These are phyloP conservation scores for Philereme vetulata DNA, from an alignment of 2,888 invertebrate genomes.

Conservation along the genomic window DNA sequence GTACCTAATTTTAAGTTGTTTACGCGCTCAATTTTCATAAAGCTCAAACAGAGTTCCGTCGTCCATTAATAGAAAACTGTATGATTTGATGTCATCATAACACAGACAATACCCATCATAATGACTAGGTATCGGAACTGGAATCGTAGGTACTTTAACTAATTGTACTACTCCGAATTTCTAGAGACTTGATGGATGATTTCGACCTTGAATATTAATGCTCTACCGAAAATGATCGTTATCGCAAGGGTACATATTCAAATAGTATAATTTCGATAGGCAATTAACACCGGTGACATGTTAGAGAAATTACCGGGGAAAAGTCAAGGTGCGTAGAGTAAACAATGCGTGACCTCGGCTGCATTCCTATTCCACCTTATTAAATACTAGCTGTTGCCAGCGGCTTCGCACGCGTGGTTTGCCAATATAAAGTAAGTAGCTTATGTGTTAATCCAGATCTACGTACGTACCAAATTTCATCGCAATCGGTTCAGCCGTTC, in stretches of 20 bases:
- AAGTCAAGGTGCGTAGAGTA: conserved; percentile 42
- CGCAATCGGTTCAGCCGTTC: too few species aligned
- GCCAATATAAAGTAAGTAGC: too few species aligned
- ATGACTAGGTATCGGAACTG: conserved; percentile 4
- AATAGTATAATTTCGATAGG: conserved; percentile 52
- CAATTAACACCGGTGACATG: conserved; percentile 38
- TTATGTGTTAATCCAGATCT: too few species aligned
- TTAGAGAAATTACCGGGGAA: conserved; percentile 37
- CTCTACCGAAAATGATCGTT: conserved; percentile 43
- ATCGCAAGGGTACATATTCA: conserved; percentile 37
- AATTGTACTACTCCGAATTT: conserved; percentile 6
- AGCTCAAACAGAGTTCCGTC: too few species aligned
- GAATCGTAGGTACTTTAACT: not conserved
- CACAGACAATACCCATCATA: not conserved
- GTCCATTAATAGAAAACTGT: too few species aligned
- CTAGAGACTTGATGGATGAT: conserved; percentile 43
- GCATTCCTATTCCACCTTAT: too few species aligned
- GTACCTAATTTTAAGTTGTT: too few species aligned
- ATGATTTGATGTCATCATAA: too few species aligned
- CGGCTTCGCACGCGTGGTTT: too few species aligned
- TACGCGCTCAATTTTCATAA: too few species aligned
- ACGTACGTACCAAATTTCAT: too few species aligned
- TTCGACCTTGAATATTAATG: conserved; percentile 37
- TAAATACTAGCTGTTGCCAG: too few species aligned
- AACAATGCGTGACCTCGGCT: conserved; percentile 10